Evolutionary conservation across 2,797 vertebrate species (phyloP).

Genomic region (Oreonectes daqikongensis): DNA sequence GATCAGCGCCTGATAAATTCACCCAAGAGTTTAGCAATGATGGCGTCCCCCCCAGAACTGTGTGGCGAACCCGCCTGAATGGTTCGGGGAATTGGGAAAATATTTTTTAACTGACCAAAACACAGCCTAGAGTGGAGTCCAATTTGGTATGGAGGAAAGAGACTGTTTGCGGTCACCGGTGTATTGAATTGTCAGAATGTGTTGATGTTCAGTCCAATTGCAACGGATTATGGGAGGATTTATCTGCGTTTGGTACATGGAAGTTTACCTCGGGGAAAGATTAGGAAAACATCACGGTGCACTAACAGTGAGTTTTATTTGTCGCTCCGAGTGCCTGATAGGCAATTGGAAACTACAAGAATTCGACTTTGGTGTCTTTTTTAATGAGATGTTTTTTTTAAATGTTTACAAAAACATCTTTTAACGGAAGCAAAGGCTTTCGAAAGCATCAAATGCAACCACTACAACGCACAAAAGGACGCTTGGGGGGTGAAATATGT

Average conservation of each 20-base stretch:
- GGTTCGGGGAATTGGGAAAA: conserved; percentile 2
- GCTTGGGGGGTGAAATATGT: conserved; percentile 42
- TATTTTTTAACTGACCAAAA: conserved; percentile 29
- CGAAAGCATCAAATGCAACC: conserved; percentile 40
- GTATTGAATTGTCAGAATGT: conserved; percentile 36
- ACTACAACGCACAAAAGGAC: conserved; percentile 22
- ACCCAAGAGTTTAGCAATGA: conserved; percentile 39
- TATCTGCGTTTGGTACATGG: conserved; percentile 27
- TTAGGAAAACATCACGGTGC: conserved; percentile 28
- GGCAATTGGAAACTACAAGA: conserved; percentile 9
- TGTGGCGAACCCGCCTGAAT: conserved; percentile 19
- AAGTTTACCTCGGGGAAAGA: conserved; percentile 38
- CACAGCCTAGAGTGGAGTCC: background rate
- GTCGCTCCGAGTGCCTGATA: conserved; percentile 9
- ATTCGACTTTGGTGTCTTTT: conserved; percentile 27
- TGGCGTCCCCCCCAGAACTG: conserved; percentile 42
- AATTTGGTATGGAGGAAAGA: conserved; percentile 8
- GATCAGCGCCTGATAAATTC: conserved; percentile 57
- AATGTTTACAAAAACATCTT: conserved; percentile 31
- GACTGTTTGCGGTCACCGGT: conserved; percentile 11
- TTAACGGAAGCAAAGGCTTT: conserved; percentile 23
- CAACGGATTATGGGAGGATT: conserved; percentile 26
- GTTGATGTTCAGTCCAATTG: conserved; percentile 25
- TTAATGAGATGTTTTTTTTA: conserved; percentile 43
- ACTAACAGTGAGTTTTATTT: conserved; percentile 28